Evolutionary conservation across 2,888 invertebrate genomes (phyloP).

Genomic region (Euphydryas editha): DNA sequence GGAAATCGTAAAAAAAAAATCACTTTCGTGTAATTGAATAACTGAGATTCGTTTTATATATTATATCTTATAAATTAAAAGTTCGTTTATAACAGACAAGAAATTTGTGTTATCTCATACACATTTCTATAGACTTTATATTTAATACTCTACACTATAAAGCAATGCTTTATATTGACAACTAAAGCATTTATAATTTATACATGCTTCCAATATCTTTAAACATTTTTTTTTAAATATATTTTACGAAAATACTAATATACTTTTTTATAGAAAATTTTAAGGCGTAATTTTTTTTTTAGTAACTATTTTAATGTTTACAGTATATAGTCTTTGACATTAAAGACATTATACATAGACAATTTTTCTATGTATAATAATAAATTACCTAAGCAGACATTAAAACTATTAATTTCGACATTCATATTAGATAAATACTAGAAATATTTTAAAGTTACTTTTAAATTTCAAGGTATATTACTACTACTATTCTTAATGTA

Average conservation of each 20-base stretch:
- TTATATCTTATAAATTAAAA: background rate
- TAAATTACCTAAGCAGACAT: background rate
- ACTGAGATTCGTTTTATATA: background rate
- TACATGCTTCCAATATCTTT: slow-evolving; percentile 7
- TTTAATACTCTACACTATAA: slow-evolving; percentile 5
- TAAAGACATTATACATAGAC: background rate
- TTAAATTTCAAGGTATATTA: background rate
- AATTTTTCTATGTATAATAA: slow-evolving; percentile 1
- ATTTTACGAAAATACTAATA: slow-evolving; percentile 4
- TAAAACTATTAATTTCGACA: slow-evolving; percentile 1
- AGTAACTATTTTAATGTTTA: background rate
- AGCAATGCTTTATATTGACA: background rate
- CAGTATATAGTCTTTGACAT: slow-evolving; percentile 4
- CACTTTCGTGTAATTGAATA: background rate
- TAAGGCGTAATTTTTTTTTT: background rate
- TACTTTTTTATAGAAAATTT: background rate
- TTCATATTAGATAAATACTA: background rate
- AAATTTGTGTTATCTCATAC: background rate
- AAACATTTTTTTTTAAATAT: background rate
- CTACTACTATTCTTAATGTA: background rate
- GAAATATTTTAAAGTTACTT: background rate
- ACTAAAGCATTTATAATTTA: background rate
- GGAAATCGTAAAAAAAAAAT: background rate
- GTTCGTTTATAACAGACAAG: background rate
- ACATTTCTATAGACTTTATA: slow-evolving; percentile 1